phyloP scores from a whole-genome alignment of 2,113 vertebrate genomes.

The Pollachius pollachius region DNA sequence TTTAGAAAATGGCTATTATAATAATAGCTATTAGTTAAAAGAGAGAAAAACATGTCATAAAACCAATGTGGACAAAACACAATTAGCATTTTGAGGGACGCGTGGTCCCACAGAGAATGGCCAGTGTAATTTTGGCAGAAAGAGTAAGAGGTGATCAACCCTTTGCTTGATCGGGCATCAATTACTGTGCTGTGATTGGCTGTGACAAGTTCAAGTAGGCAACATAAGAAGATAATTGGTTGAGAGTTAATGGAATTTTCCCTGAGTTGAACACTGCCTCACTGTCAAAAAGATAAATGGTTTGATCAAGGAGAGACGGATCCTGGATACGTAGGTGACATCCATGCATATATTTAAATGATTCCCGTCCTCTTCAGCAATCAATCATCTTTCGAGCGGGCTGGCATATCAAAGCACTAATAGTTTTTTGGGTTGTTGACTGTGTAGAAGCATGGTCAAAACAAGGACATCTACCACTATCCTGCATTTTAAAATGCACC shows the following conservation, averaged over 20 bases:
- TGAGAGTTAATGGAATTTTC: constrained; percentile 67
- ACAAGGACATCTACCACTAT: too few relatives aligned
- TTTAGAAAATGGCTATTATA: too few relatives aligned
- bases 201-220: constrained; percentile 68
- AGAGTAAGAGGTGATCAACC: constrained; percentile 47
- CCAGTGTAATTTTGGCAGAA: constrained; percentile 72
- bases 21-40: too few relatives aligned
- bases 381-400: constrained; percentile 54
- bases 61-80: too few relatives aligned
- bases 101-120: constrained; percentile 66
- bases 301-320: constrained; percentile 53
- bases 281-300: constrained; percentile 77
- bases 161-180: constrained; percentile 60
- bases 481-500: too few relatives aligned
- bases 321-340: constrained; percentile 59
- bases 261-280: constrained; percentile 33
- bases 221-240: constrained; percentile 67
- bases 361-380: constrained; percentile 47
- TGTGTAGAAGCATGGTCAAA: too few relatives aligned
- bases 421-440: too few relatives aligned
- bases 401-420: too few relatives aligned
- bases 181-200: constrained; percentile 64
- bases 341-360: constrained; percentile 60
- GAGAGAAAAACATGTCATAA: too few relatives aligned
- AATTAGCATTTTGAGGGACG: constrained; percentile 16